Evolutionary conservation across 2,113 vertebrate species (phyloP).

Genomic region (Pan troglodytes): DNA sequence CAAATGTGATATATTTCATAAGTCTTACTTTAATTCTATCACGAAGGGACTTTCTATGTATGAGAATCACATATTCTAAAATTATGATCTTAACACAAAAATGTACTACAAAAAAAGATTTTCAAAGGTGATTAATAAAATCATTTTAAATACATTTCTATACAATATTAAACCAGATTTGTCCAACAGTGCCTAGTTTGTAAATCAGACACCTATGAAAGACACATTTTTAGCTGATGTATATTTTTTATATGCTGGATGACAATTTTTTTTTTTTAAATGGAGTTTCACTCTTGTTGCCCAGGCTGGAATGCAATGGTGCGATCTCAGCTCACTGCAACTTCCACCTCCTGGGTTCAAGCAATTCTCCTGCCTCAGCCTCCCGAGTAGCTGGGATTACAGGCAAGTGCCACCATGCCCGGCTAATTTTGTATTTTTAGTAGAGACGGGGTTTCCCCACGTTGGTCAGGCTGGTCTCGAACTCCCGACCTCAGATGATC

Average conservation of each 20-base stretch:
- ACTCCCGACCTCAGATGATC: too few relatives aligned
- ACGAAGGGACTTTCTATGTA: neutral
- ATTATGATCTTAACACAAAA: neutral
- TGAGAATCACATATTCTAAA: conserved; percentile 12
- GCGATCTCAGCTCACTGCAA: too few relatives aligned
- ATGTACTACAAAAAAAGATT: neutral
- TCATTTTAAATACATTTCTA: neutral
- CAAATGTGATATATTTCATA: neutral
- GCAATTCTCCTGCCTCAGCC: too few relatives aligned
- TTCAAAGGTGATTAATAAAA: neutral
- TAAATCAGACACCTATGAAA: neutral
- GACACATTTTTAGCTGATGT: neutral
- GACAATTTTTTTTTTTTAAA: neutral
- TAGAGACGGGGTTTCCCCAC: too few relatives aligned
- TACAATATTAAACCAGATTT: neutral
- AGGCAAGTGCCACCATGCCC: too few relatives aligned
- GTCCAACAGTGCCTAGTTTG: neutral
- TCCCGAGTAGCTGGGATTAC: too few relatives aligned
- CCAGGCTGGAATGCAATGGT: too few relatives aligned
- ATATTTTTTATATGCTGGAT: neutral
- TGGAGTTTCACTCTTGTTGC: too few relatives aligned
- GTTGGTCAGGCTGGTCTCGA: too few relatives aligned
- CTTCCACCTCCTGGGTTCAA: too few relatives aligned
- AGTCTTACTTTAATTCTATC: neutral
- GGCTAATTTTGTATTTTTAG: too few relatives aligned